These are phyloP conservation scores for Molanna angustata DNA, from an alignment of 2,888 invertebrate genomes.

Conservation along the genomic window DNA sequence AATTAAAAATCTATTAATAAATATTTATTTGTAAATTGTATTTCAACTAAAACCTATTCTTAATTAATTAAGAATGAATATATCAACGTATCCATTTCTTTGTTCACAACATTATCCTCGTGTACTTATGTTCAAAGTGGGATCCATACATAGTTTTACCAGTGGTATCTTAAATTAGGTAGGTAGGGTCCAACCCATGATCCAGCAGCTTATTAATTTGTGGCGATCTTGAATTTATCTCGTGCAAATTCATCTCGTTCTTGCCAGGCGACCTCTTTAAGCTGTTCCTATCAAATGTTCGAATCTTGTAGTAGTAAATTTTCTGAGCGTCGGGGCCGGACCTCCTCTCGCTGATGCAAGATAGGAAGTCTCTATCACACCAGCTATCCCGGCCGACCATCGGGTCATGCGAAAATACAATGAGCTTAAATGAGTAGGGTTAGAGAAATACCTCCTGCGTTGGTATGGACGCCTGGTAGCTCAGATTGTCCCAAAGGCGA, in stretches of 20 bases:
- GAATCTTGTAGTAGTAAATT: slow-evolving; percentile 27
- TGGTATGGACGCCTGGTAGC: slow-evolving; percentile 13
- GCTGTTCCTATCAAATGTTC: slow-evolving; percentile 20
- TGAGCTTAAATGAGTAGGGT: slow-evolving; percentile 17
- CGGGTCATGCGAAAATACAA: slow-evolving; percentile 7
- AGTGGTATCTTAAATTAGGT: too few species aligned
- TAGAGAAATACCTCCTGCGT: slow-evolving; percentile 14
- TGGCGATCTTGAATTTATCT: neutral
- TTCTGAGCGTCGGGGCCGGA: slow-evolving; percentile 18
- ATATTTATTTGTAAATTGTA: too few species aligned
- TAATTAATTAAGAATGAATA: too few species aligned
- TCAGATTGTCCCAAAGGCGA: too few species aligned
- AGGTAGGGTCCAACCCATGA: too few species aligned
- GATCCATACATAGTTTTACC: too few species aligned
- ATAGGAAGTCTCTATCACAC: slow-evolving; percentile 28
- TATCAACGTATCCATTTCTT: too few species aligned
- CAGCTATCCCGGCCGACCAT: slow-evolving; percentile 16
- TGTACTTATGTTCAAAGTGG: too few species aligned
- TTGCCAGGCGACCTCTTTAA: slow-evolving; percentile 1
- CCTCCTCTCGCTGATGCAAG: slow-evolving; percentile 18
- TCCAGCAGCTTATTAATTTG: neutral
- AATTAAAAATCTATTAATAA: too few species aligned
- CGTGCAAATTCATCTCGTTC: neutral
- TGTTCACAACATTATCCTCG: too few species aligned
- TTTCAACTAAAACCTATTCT: too few species aligned